These are phyloP conservation scores for Anhinga anhinga DNA, from an alignment of 2,113 vertebrate species.

Conservation along the genomic window DNA sequence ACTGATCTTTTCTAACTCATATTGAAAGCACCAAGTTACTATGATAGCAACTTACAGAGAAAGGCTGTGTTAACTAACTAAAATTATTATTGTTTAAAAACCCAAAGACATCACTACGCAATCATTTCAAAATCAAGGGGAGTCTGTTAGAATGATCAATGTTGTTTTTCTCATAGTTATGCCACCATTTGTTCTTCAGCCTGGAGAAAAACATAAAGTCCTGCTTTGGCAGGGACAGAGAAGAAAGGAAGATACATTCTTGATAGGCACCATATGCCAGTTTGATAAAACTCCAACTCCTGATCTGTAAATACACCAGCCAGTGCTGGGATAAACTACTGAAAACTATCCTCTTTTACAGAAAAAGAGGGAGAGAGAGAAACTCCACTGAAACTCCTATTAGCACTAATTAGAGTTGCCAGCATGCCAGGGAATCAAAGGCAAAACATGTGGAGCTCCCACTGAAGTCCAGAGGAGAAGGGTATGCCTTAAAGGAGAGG, in stretches of 20 bases:
- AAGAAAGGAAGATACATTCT: background rate
- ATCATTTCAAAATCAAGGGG: background rate
- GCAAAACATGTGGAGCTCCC: constrained; percentile 12
- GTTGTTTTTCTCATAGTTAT: background rate
- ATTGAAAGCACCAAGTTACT: background rate
- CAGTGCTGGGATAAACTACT: background rate
- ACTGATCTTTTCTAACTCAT: background rate
- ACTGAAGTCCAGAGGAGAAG: background rate
- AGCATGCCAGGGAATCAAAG: constrained; percentile 35
- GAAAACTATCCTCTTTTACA: background rate
- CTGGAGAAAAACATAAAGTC: background rate
- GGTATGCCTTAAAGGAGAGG: constrained; percentile 11
- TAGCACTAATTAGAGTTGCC: constrained; percentile 37
- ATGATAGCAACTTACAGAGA: background rate
- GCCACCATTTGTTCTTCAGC: background rate
- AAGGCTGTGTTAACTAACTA: background rate
- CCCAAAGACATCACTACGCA: background rate
- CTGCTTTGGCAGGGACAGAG: background rate
- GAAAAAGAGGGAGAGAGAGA: background rate
- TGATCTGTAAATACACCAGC: background rate
- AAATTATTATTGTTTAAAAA: background rate
- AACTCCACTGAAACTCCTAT: background rate
- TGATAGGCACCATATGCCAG: background rate
- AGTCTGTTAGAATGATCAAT: background rate
- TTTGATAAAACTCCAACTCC: background rate